Conservation (phyloP, 2,113 vertebrate species). For the Poeciliopsis retropinna region DNA sequence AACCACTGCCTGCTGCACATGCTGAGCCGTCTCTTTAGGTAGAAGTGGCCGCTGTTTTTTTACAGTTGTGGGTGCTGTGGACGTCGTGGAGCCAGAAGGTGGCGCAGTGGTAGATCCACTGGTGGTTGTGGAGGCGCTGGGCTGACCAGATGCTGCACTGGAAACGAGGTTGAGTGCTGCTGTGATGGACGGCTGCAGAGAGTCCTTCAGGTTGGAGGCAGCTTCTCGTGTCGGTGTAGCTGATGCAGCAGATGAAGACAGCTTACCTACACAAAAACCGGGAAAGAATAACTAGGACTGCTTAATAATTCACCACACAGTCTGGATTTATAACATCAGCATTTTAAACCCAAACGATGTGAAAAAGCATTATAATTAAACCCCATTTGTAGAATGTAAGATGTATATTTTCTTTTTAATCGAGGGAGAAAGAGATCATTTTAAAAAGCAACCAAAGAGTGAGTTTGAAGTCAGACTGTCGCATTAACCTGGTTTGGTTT, state of each 20-base stretch:
- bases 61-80: constrained; percentile 74
- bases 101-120: constrained; percentile 62
- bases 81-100: constrained; percentile 74
- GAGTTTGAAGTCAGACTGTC: not conserved
- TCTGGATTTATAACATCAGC: not conserved
- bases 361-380: not conserved
- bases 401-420: not conserved
- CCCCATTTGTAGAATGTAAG: not conserved
- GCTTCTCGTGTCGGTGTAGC: constrained; percentile 78
- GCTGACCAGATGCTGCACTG: constrained; percentile 67
- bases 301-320: not conserved
- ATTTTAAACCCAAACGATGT: not conserved
- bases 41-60: constrained; percentile 98
- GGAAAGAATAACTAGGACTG: not conserved
- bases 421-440: not conserved
- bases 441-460: not conserved
- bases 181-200: constrained; percentile 80
- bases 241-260: constrained; percentile 76
- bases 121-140: constrained; percentile 73
- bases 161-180: constrained; percentile 72
- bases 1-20: constrained; percentile 89
- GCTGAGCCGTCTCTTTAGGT: constrained; percentile 91
- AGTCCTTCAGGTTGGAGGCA: constrained; percentile 79
- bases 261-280: constrained; percentile 81
- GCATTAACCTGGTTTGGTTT: not conserved